These are phyloP conservation scores for Leptobrachium ailaonicum DNA, from an alignment of 2,113 vertebrate species.

Conservation along the genomic window DNA sequence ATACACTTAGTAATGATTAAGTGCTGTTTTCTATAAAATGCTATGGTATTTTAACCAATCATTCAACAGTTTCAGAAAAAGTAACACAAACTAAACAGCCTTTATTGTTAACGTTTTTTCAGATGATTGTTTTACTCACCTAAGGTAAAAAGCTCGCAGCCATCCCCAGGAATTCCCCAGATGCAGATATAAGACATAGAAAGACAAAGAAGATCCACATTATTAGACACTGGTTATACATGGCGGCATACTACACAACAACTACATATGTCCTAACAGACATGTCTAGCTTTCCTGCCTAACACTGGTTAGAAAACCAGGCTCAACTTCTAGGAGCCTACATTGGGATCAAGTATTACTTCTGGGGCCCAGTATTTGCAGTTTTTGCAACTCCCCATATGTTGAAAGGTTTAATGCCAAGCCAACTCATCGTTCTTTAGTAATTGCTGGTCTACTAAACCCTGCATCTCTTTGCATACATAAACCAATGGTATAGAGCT, in stretches of 20 bases:
- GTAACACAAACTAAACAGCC: not conserved
- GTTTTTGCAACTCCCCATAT: too few species aligned
- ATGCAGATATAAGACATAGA: conserved; percentile 12
- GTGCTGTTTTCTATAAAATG: too few species aligned
- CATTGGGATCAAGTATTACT: not conserved
- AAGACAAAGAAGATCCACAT: conserved; percentile 31
- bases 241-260: not conserved
- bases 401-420: too few species aligned
- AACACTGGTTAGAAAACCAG: conserved; percentile 1
- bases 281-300: conserved; percentile 10
- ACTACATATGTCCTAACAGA: not conserved
- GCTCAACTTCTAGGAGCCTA: not conserved
- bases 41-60: too few species aligned
- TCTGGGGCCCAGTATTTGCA: too few species aligned
- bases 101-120: not conserved
- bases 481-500: too few species aligned
- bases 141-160: conserved; percentile 18
- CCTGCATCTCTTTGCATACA: too few species aligned
- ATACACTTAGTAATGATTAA: too few species aligned
- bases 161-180: conserved; percentile 16
- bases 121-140: conserved; percentile 10
- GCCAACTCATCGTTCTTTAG: too few species aligned
- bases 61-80: too few species aligned
- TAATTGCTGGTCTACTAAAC: too few species aligned
- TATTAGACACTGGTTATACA: conserved; percentile 21